These are phyloP conservation scores for Dasyurus viverrinus DNA, from an alignment of 2,113 vertebrate species.

Conservation along the genomic window DNA sequence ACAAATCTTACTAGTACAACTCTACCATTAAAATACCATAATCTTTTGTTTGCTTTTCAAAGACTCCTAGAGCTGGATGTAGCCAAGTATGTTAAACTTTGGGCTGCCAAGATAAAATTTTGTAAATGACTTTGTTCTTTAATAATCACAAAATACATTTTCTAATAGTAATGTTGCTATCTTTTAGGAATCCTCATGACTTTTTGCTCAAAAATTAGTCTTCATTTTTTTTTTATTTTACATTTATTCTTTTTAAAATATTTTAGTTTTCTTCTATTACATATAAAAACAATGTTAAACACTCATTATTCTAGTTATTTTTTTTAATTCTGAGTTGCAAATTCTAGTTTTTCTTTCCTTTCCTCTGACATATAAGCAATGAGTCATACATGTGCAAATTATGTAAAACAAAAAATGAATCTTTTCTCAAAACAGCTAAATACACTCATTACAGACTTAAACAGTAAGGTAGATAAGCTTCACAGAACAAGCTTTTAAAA, in stretches of 20 bases:
- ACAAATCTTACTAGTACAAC: constrained; percentile 17
- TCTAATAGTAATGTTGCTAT: not conserved
- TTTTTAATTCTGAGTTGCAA: too few relatives aligned
- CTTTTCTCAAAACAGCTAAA: not conserved
- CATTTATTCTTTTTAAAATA: too few relatives aligned
- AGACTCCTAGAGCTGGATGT: constrained; percentile 11
- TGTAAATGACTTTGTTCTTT: not conserved
- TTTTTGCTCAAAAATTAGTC: not conserved
- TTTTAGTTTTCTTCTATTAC: too few relatives aligned
- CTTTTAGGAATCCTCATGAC: not conserved
- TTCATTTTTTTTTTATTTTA: too few relatives aligned
- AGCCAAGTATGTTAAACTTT: constrained; percentile 41
- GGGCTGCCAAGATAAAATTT: not conserved
- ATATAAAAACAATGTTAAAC: too few relatives aligned
- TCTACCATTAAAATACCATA: constrained; percentile 4
- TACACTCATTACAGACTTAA: not conserved
- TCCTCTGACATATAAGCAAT: too few relatives aligned
- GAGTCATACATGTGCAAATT: too few relatives aligned
- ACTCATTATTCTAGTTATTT: too few relatives aligned
- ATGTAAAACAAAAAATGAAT: not conserved
- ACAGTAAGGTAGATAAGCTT: not conserved
- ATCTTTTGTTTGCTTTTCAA: constrained; percentile 10
- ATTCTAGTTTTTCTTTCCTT: too few relatives aligned
- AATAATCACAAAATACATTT: not conserved
- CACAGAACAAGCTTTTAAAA: not conserved